Conservation (phyloP, 2,797 vertebrate genomes). For the Balearica regulorum region DNA sequence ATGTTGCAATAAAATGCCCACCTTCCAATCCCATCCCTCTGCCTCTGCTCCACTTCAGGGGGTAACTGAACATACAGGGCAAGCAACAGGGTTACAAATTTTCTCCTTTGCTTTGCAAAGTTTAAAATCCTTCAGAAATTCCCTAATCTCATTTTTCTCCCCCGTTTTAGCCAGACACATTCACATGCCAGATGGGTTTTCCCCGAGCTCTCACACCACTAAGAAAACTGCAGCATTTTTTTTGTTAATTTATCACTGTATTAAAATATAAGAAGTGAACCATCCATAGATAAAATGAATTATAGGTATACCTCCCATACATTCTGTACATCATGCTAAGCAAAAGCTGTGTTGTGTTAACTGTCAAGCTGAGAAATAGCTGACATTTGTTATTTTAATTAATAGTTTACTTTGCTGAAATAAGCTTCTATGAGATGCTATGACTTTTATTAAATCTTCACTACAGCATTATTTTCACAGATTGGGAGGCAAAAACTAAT, state of each 20-base stretch:
- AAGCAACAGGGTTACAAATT: neutral
- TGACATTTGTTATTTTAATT: slow-evolving; percentile 85
- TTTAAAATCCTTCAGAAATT: slow-evolving; percentile 58
- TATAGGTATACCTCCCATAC: slow-evolving; percentile 65
- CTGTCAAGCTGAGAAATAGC: slow-evolving; percentile 79
- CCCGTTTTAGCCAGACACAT: slow-evolving; percentile 5
- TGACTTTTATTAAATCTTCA: slow-evolving; percentile 77
- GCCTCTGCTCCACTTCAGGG: neutral
- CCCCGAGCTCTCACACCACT: slow-evolving; percentile 63
- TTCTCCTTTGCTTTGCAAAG: neutral
- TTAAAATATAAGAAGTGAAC: slow-evolving; percentile 67
- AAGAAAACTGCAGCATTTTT: slow-evolving; percentile 69
- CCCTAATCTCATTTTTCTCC: slow-evolving; percentile 24
- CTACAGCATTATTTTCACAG: slow-evolving; percentile 77
- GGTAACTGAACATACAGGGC: neutral
- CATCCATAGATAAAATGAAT: slow-evolving; percentile 67
- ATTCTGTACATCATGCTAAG: slow-evolving; percentile 72
- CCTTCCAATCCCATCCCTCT: neutral
- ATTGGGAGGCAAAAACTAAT: slow-evolving; percentile 76
- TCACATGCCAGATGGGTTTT: slow-evolving; percentile 66
- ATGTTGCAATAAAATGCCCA: neutral
- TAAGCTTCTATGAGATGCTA: slow-evolving; percentile 72
- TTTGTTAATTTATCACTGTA: slow-evolving; percentile 74
- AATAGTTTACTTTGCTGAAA: slow-evolving; percentile 83
- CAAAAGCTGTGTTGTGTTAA: slow-evolving; percentile 76